Conservation (phyloP, 1,140 invertebrate genomes). For the Neuroterus valhalla region DNA sequence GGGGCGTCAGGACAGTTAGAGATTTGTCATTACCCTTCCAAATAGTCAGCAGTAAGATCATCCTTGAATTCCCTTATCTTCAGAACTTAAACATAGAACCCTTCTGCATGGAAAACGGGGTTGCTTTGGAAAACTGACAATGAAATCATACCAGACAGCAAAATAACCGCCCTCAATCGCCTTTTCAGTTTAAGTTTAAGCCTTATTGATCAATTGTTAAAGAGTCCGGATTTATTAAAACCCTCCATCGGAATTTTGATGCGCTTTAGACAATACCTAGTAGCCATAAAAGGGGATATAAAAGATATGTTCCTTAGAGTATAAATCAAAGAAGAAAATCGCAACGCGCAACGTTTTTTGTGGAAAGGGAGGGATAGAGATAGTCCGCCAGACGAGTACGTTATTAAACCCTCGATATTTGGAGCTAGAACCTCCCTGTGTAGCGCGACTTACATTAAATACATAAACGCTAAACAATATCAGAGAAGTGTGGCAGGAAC, state of each 20-base stretch:
- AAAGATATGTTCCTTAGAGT: conserved; percentile 64
- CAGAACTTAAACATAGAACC: not conserved
- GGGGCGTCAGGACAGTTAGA: conserved; percentile 27
- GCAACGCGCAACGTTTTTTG: conserved; percentile 54
- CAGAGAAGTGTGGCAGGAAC: not conserved
- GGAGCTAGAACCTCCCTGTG: conserved; percentile 59
- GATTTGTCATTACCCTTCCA: not conserved
- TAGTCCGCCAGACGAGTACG: conserved; percentile 35
- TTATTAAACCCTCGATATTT: conserved; percentile 61
- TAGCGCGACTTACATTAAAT: conserved; percentile 55
- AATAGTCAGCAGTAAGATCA: not conserved
- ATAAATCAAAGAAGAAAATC: conserved; percentile 51
- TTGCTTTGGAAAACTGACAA: not conserved
- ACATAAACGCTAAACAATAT: conserved; percentile 43
- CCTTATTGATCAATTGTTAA: too few species aligned
- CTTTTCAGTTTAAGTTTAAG: not conserved
- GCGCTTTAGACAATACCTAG: too few species aligned
- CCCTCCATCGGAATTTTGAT: too few species aligned
- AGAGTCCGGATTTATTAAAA: conserved; percentile 5
- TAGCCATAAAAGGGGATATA: conserved; percentile 51
- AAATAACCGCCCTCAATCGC: not conserved
- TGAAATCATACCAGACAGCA: not conserved
- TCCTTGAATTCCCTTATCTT: not conserved
- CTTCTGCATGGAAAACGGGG: not conserved
- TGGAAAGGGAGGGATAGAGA: conserved; percentile 42